A percentile compares a stretch with the other conserved stretches of the same genome.
Evolutionary conservation across 2,113 vertebrate species (phyloP).

Genomic region (Tychaedon coryphoeus): DNA sequence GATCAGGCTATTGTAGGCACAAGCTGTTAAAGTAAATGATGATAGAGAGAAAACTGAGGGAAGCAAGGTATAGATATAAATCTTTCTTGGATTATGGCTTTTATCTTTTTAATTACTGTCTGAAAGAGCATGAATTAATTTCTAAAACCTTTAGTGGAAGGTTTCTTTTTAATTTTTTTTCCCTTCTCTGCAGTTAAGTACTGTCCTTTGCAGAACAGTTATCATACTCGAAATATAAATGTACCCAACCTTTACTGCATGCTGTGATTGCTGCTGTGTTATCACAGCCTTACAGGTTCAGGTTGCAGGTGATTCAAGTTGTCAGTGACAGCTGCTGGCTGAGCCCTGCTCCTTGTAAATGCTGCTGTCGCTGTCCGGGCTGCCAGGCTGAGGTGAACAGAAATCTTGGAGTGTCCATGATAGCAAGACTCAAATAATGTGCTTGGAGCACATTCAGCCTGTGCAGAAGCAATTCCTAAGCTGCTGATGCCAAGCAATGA

Average conservation of each 20-base stretch:
- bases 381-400: background rate
- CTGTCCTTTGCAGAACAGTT: background rate
- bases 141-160: background rate
- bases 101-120: background rate
- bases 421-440: background rate
- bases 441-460: background rate
- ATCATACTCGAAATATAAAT: background rate
- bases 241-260: background rate
- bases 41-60: background rate
- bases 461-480: background rate
- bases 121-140: background rate
- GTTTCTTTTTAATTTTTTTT: background rate
- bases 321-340: slow-evolving; percentile 35
- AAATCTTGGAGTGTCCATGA: background rate
- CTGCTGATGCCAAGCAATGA: slow-evolving; percentile 32
- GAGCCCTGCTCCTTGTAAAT: background rate
- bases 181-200: background rate
- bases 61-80: background rate
- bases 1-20: background rate
- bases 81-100: background rate
- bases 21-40: background rate
- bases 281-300: slow-evolving; percentile 38
- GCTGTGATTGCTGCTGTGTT: slow-evolving; percentile 47
- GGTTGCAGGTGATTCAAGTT: background rate
- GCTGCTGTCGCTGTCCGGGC: background rate